Evolutionary conservation across 2,797 vertebrate genomes (phyloP).

Genomic region (Acanthornis magna): DNA sequence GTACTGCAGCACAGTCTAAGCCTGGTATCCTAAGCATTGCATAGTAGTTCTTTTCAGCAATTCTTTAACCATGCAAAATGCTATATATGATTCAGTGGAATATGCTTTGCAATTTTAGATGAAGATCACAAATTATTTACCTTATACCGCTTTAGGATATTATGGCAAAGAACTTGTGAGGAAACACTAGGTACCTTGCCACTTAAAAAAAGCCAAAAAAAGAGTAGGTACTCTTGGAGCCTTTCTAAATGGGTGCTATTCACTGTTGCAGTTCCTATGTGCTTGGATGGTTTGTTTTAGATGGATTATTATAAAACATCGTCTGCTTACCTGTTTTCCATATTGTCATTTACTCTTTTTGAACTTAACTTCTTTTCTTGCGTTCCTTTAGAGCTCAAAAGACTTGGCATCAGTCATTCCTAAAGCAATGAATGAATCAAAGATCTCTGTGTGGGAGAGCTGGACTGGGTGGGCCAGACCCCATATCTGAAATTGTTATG

Average conservation of each 20-base stretch:
- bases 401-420: conserved; percentile 5
- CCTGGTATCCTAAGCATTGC: background rate
- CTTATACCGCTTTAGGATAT: background rate
- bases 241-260: background rate
- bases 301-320: background rate
- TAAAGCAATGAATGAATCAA: conserved; percentile 9
- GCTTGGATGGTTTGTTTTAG: background rate
- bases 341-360: background rate
- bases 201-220: background rate
- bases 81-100: background rate
- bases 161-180: background rate
- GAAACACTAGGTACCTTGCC: background rate
- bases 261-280: background rate
- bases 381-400: background rate
- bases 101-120: background rate
- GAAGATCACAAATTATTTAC: background rate
- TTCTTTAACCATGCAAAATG: background rate
- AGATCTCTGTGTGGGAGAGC: background rate
- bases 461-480: background rate
- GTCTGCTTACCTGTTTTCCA: background rate
- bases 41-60: background rate
- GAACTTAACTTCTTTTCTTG: background rate
- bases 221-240: background rate
- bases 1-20: background rate
- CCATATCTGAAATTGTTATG: background rate